phyloP scores from a whole-genome alignment of 2,113 vertebrate genomes.

The Spea bombifrons region DNA sequence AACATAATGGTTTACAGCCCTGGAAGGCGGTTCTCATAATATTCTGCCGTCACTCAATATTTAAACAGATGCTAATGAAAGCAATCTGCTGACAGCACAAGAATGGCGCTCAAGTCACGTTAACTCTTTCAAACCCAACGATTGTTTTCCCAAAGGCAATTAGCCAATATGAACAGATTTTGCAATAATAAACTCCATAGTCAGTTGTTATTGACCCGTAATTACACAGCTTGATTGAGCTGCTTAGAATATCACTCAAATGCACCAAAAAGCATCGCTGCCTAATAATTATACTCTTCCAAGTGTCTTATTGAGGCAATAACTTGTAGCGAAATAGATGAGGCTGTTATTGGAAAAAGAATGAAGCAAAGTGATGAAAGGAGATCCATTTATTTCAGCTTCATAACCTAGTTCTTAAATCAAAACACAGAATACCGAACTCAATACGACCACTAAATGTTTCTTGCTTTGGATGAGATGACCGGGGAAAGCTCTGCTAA shows the following conservation, averaged over 20 bases:
- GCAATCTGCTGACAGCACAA: conserved; percentile 3
- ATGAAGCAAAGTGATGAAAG: conserved; percentile 25
- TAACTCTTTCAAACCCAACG: conserved; percentile 5
- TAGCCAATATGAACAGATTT: background rate
- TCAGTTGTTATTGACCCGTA: conserved; percentile 23
- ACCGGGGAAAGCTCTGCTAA: background rate
- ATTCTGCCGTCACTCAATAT: background rate
- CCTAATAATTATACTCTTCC: conserved; percentile 23
- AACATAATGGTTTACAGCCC: background rate
- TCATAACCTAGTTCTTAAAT: conserved; percentile 28
- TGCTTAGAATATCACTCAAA: background rate
- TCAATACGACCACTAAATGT: conserved; percentile 8
- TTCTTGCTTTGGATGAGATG: too few relatives aligned
- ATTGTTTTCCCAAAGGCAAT: background rate
- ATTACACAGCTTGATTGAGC: conserved; percentile 17
- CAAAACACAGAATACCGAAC: background rate
- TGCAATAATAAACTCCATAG: background rate
- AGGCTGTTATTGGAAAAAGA: conserved; percentile 41
- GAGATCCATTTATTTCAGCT: conserved; percentile 14
- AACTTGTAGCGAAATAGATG: conserved; percentile 34
- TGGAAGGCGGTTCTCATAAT: background rate
- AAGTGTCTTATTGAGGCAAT: conserved; percentile 22
- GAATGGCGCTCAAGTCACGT: background rate
- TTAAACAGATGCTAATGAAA: conserved; percentile 20
- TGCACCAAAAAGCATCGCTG: background rate